Evolutionary conservation across 2,888 invertebrate species (phyloP), one percentile per base, ranked within the genome.

Genomic region (Spisula subtruncata): DNA sequence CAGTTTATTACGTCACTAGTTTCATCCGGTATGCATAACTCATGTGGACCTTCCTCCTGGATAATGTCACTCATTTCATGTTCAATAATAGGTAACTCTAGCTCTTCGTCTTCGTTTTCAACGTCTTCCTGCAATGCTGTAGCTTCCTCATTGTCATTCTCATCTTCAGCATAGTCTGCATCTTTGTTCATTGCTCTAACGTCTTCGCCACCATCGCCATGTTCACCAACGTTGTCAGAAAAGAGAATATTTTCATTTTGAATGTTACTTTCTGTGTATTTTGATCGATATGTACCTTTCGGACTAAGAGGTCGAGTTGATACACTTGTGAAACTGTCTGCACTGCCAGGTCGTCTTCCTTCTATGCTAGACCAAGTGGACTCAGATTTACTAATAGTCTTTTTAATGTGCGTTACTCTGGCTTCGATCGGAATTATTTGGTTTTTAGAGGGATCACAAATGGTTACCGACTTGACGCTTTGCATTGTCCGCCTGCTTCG

Each of bases 391-490:
- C 86, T 82, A 5, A 80, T 83, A n/a, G 54, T 54, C 29, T 48
- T 86, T 14, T 83, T 48, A 20, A 56, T 10, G 8, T 51, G n/a
- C 2, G 32, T 48, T 66, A 56, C 84, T n/a, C 86, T 80, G 25
- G 90, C 81, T 56, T 90, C 90, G 29, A 91, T 89, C 1, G 88
- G 56, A 56, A 81, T 88, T 14, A 91, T 81, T 48, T 90, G 90
- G 71, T 91, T 91, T 25, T 90, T 83, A 51, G 91, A 88, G 18
- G 90, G 91, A 20, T 90, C 90, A 35, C 90, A 90, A 32, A 91
- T 91, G 14, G 90, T 91, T 16, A 91, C 91, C 0, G 83, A 87
- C 80, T 91, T 91, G 80, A 90, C 71, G 25, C 91, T 91, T 16
- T 85, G 82, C 29, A 86, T 16, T 51, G 81, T 85, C 0, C 87